Evolutionary conservation across 1,140 invertebrate genomes (phyloP), one percentile per base, ranked within the genome.

Genomic region (Lanistes nyassanus): DNA sequence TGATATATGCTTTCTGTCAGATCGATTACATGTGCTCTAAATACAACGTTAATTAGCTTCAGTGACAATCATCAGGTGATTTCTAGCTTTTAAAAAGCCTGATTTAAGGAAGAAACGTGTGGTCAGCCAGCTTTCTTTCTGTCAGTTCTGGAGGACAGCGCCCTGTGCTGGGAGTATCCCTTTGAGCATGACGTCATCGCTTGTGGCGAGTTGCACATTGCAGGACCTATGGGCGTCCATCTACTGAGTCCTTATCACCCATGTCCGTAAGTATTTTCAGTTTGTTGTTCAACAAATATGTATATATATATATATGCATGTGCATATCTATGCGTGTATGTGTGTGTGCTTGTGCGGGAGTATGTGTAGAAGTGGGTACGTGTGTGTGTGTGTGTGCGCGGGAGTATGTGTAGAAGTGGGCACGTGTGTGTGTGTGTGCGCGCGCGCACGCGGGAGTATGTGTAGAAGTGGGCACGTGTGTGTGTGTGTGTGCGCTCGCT

Each of bases 121-220:
- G n/a, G n/a, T n/a, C n/a, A n/a, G n/a, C n/a, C n/a, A n/a, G n/a
- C n/a, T 47, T 47, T 42, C 0, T 42, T 51, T 19, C 29, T 5
- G 1, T 13, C 69, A 72, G 69, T 62, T 51, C 23, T 72, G 16
- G 69, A 58, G 11, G 55, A 4, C 21, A 60, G 26, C 7, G 29
- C 1, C 3, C 13, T 39, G 34, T 72, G 69, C 56, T 72, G 69
- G 69, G 55, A 72, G 0, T 42, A 23, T 4, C 69, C 69, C 5
- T 72, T 72, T 72, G 36, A 39, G 3, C 29, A 62, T 72, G 69
- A 72, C 36, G 69, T 72, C 55, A 72, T 62, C 19, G 29, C 55
- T 21, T 72, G 69, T 26, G 69, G 69, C 4, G 55, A 72, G 31
- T 56, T 19, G 7, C n/a, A 72, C 69, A 72, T 72, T 26, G 36